Evolutionary conservation across 1,140 invertebrate genomes (phyloP), one percentile per base, ranked within the genome.

Genomic region (Zelostemma sp.): DNA sequence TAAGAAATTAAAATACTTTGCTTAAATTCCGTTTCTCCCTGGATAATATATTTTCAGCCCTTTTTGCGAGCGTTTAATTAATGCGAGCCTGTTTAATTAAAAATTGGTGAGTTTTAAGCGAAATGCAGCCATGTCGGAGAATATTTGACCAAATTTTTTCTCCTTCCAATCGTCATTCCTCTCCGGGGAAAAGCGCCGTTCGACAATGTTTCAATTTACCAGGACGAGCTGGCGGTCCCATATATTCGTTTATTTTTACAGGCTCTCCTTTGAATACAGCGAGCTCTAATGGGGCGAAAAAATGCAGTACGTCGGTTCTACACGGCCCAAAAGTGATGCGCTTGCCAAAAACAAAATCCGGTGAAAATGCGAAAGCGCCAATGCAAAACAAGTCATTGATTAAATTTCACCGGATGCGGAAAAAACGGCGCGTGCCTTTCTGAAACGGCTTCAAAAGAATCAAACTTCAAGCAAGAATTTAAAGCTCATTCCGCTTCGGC

Each of bases 61-160:
- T 33, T 62, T 63, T 66, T 53, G 33, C 62, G 21, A 33, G 18
- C 16, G 43, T 54, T 11, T 68, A 72, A 75, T 75, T 75, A 75
- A 71, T 54, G 65, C 56, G 68, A 68, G 56, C 69, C 67, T 73
- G 65, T 74, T 76, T 74, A 76, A 76, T 74, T 76, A 76, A 72
- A 72, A 73, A 72, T 73, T 73, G 57, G 65, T 50, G 33, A 49
- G 54, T 67, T 63, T 60, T 19, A 59, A 28, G 15, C 43, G 31
- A 57, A 63, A 58, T 18, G 50, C 19, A 19, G 58, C 57, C 54
- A 58, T 59, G 63, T 48, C 55, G 63, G n/a, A 62, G 65, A 70
- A 70, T 69, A 35, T 70, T 60, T 35, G 17, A 38, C 15, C 35
- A 62, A 62, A 62, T 63, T 60, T 65, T 33, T 18, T 18, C 6